Evolutionary conservation across 53 echinoderm and acorn worm species (phyloP).

Genomic region (Holothuria scabra): DNA sequence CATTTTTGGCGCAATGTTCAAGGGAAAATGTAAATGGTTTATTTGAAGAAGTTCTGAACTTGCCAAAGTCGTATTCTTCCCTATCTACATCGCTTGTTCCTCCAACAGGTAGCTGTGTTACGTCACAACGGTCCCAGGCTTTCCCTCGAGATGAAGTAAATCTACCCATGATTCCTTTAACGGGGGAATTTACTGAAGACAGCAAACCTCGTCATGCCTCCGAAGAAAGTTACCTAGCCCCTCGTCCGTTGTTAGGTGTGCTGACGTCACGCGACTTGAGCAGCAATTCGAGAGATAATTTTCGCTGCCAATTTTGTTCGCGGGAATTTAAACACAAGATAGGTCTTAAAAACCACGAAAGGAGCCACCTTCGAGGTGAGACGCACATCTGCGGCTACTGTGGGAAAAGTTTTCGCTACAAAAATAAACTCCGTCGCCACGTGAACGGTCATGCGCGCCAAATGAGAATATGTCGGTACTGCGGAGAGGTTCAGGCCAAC

Average conservation of each 20-base stretch:
- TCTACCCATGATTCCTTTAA: too few species aligned
- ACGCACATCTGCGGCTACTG: slow-evolving; percentile 77
- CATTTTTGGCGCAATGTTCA: slow-evolving; percentile 20
- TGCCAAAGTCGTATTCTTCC: background rate
- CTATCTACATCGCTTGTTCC: background rate
- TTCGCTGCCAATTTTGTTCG: slow-evolving; percentile 61
- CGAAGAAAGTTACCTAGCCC: background rate
- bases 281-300: background rate
- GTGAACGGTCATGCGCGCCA: slow-evolving; percentile 76
- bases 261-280: background rate
- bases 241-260: background rate
- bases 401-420: slow-evolving; percentile 78
- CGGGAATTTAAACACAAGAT: slow-evolving; percentile 81
- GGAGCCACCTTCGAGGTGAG: slow-evolving; percentile 67
- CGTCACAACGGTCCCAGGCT: slow-evolving; percentile 12
- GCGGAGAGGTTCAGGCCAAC: slow-evolving; percentile 62
- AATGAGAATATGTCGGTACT: slow-evolving; percentile 82
- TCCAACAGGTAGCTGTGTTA: background rate
- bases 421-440: slow-evolving; percentile 79
- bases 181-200: background rate
- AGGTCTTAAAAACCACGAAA: slow-evolving; percentile 85
- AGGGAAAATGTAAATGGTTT: background rate
- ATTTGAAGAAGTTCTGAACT: background rate
- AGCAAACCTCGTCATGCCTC: background rate
- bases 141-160: too few species aligned